These are phyloP conservation scores for Pachymerium ferrugineum DNA, from an alignment of 2,888 invertebrate genomes.

Conservation along the genomic window DNA sequence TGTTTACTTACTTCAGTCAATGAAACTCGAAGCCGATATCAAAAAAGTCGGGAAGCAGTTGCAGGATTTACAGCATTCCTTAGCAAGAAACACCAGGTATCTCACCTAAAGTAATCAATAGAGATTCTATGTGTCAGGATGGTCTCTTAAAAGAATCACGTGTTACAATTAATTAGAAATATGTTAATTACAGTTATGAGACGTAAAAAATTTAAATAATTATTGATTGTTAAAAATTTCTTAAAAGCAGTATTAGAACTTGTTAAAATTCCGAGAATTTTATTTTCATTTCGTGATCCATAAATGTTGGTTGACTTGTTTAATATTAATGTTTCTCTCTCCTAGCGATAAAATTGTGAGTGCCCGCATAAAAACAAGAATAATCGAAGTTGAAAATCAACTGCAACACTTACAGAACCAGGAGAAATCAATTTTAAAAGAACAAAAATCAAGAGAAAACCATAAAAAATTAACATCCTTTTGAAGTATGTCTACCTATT, in stretches of 20 bases:
- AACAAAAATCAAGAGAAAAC: background rate
- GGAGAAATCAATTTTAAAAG: background rate
- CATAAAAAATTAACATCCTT: constrained; percentile 6
- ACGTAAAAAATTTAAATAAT: no score
- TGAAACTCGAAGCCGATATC: background rate
- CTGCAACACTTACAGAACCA: background rate
- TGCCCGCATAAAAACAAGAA: background rate
- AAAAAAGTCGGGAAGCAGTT: background rate
- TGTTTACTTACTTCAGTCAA: background rate
- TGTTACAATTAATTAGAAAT: no score
- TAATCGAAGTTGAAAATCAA: background rate
- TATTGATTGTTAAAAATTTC: no score
- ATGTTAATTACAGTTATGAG: no score
- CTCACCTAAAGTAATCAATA: no score
- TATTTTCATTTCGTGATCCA: no score
- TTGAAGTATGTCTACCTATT: background rate
- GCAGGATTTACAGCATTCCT: background rate
- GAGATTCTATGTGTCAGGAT: no score
- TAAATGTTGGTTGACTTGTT: no score
- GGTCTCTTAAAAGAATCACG: no score
- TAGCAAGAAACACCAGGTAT: background rate
- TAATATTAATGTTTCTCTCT: no score
- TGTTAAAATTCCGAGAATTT: no score
- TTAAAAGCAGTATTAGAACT: no score
- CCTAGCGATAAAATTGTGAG: background rate